These are phyloP conservation scores for Lasioglossum malachurum DNA, from an alignment of 2,888 invertebrate species.

Conservation along the genomic window DNA sequence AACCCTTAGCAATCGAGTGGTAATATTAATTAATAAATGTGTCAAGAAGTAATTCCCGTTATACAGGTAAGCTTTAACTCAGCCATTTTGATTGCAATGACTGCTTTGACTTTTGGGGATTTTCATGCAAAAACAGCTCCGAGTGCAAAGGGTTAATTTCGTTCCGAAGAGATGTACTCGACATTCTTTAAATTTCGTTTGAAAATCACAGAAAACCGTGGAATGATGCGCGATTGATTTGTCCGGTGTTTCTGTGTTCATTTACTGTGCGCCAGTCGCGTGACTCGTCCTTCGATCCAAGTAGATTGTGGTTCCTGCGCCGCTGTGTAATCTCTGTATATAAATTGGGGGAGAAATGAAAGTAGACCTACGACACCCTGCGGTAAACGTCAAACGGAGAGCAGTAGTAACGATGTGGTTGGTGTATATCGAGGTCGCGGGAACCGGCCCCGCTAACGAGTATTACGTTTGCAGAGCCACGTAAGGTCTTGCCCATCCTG, in stretches of 20 bases:
- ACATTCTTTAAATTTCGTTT: no score
- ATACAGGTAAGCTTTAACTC: no score
- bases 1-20: neutral
- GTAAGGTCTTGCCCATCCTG: conserved; percentile 94
- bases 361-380: conserved; percentile 61
- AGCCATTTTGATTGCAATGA: no score
- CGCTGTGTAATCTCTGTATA: conserved; percentile 60
- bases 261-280: neutral
- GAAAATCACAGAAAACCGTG: no score
- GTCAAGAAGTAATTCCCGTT: no score
- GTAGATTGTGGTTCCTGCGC: conserved; percentile 55
- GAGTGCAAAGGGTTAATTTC: neutral
- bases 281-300: conserved; percentile 24
- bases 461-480: conserved; percentile 90
- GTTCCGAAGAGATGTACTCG: neutral
- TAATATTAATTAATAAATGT: neutral
- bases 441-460: conserved; percentile 41
- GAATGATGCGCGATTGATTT: no score
- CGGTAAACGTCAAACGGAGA: conserved; percentile 36
- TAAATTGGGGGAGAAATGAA: conserved; percentile 53
- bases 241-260: neutral
- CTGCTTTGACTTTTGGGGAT: no score
- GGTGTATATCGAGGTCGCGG: conserved; percentile 8
- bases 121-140: neutral
- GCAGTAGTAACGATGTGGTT: conserved; percentile 32